Evolutionary conservation across 2,797 vertebrate genomes (phyloP), one percentile per base, ranked within the genome.

Genomic region (Hapalemur alaotrensis): DNA sequence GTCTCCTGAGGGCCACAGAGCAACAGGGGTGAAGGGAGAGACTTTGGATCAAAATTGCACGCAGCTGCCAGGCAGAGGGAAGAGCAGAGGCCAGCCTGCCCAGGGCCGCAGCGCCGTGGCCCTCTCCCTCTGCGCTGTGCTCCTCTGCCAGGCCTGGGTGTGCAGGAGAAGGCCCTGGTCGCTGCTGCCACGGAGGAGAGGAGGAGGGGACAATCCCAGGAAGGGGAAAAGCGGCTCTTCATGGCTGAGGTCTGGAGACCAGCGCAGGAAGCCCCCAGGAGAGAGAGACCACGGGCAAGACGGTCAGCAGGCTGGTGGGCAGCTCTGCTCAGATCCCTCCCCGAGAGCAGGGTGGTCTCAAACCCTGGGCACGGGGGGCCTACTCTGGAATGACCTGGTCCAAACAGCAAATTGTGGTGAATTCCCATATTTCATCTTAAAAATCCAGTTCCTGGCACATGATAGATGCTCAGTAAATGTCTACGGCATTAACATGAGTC

Each of bases 321-420:
- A 59, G 80, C 15, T 0, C 17, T 0, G 0, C 46, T 23, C 12
- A 17, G 78, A 25, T 3, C 0, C 7, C 20, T 38, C n/a, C 20
- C 48, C 6, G 5, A 7, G 61, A 50, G 32, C 50, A 52, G 28
- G 6, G 23, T 30, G 20, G 20, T 46, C 78, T 59, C 52, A 30
- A n/a, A 76, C 63, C 23, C 2, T 7, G 0, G 4, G 17, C 20
- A 1, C 0, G 7, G 32, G 69, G 43, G 2, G 3, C n/a, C 85
- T 48, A 4, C 11, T 43, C 35, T 25, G 41, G 7, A 59, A 52
- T 3, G 18, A 15, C 38, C 48, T 52, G 25, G 38, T 20, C 20
- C 23, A 14, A 52, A n/a, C 0, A 59, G 52, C 46, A 72, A 80
- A 46, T 52, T 17, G 38, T 48, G 25, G n/a, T 17, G 48, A 72